A percentile compares a stretch with the other conserved stretches of the same genome.
Evolutionary conservation across 2,888 invertebrate genomes (phyloP).

Genomic region (Caenorhabditis zanzibari): DNA sequence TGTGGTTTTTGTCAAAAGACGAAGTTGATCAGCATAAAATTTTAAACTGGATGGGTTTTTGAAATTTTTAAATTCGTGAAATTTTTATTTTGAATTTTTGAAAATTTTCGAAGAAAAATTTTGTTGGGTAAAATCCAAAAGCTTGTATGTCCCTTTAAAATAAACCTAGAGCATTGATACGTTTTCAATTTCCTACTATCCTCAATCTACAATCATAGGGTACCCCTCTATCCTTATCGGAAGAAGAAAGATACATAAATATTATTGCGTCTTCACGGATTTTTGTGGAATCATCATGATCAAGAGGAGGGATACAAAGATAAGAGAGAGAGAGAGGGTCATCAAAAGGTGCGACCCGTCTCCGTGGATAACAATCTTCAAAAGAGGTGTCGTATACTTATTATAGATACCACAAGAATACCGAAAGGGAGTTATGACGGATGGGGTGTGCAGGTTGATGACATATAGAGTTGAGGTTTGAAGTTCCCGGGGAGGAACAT

Average conservation of each 20-base stretch:
- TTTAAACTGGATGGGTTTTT: no score
- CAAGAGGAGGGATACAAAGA: background rate
- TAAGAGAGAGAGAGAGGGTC: no score
- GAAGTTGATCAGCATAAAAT: no score
- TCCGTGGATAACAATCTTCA: background rate
- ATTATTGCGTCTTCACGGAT: conserved; percentile 45
- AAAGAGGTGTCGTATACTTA: conserved; percentile 2
- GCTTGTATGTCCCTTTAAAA: no score
- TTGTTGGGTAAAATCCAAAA: no score
- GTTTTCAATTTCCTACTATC: no score
- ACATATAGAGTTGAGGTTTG: background rate
- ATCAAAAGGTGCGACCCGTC: conserved; percentile 50
- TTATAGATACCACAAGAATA: background rate
- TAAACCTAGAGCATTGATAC: no score
- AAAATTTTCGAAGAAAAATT: no score
- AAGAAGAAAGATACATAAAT: conserved; percentile 33
- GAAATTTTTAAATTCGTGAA: no score
- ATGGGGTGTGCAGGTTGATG: background rate
- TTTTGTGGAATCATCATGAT: background rate
- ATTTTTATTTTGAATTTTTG: no score
- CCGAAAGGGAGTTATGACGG: background rate
- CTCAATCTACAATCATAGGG: background rate
- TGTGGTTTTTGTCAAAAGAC: no score
- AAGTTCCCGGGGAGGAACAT: background rate
- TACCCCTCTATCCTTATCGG: background rate